phyloP scores from a whole-genome alignment of 2,113 vertebrate genomes.

The Cavia aperea region DNA sequence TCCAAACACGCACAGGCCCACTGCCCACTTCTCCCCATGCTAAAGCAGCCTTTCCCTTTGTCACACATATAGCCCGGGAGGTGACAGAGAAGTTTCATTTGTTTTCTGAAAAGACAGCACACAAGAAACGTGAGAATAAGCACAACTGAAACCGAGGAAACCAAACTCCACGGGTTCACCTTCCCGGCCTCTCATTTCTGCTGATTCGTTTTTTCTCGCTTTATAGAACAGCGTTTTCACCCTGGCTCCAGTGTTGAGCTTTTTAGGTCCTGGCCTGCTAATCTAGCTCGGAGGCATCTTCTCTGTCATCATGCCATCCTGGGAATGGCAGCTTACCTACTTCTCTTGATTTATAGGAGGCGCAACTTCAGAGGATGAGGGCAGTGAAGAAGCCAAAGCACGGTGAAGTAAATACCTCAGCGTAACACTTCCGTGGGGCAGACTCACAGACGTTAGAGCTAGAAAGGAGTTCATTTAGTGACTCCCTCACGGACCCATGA shows the following conservation, averaged over 20 bases:
- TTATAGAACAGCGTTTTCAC: not conserved
- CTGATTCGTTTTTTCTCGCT: not conserved
- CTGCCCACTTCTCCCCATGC: not conserved
- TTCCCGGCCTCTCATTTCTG: not conserved
- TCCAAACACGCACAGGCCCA: not conserved
- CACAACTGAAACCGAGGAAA: not conserved
- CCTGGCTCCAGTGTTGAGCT: not conserved
- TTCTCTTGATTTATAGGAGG: not conserved
- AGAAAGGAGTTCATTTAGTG: not conserved
- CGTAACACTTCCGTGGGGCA: not conserved
- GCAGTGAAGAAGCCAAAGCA: not conserved
- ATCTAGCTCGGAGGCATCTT: not conserved
- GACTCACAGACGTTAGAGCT: not conserved
- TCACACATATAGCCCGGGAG: not conserved
- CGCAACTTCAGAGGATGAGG: not conserved
- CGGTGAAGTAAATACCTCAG: not conserved
- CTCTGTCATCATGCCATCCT: not conserved
- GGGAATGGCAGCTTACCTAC: not conserved
- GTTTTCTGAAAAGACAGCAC: not conserved
- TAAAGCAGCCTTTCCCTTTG: not conserved
- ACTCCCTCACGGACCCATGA: not conserved
- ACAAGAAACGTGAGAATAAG: slow-evolving; percentile 10
- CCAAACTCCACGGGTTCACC: not conserved
- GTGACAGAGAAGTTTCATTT: not conserved
- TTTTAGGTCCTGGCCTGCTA: not conserved